A percentile compares a stretch with the other conserved stretches of the same genome.
Evolutionary conservation across 2,888 invertebrate genomes (phyloP).

Genomic region (Dromius quadrimaculatus): DNA sequence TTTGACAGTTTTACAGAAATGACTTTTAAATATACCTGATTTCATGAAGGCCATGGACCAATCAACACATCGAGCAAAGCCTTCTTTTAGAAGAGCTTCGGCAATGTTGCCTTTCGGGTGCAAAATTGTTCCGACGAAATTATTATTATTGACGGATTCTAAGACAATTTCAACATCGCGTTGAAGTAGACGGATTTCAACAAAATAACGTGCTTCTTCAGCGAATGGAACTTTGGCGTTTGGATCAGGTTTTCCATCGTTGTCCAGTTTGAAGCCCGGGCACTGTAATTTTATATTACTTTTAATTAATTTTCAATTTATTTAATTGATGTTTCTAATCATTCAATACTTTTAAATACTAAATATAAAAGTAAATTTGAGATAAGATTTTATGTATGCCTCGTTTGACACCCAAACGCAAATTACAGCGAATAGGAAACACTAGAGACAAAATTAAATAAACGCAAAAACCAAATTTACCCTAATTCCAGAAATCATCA

Average conservation of each 20-base stretch:
- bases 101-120: conserved; percentile 96
- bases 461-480: too few relatives aligned
- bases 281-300: conserved; percentile 67
- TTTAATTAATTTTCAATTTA: background rate
- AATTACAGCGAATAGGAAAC: conserved; percentile 22
- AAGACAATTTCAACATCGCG: conserved; percentile 90
- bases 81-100: conserved; percentile 88
- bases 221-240: conserved; percentile 77
- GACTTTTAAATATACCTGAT: too few relatives aligned
- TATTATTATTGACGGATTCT: conserved; percentile 93
- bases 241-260: conserved; percentile 78
- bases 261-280: conserved; percentile 83
- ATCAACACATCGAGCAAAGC: conserved; percentile 94
- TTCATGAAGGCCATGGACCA: conserved; percentile 90
- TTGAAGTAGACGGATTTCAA: conserved; percentile 92
- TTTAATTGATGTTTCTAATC: conserved; percentile 3
- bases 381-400: conserved; percentile 30
- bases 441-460: too few relatives aligned
- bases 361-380: conserved; percentile 11
- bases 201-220: conserved; percentile 94
- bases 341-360: background rate
- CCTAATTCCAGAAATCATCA: conserved; percentile 95
- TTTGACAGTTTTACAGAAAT: conserved; percentile 58
- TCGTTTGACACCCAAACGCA: conserved; percentile 38
- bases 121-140: conserved; percentile 92